These are phyloP conservation scores for Nemoura dubitans DNA, from an alignment of 2,888 invertebrate species.

Conservation along the genomic window DNA sequence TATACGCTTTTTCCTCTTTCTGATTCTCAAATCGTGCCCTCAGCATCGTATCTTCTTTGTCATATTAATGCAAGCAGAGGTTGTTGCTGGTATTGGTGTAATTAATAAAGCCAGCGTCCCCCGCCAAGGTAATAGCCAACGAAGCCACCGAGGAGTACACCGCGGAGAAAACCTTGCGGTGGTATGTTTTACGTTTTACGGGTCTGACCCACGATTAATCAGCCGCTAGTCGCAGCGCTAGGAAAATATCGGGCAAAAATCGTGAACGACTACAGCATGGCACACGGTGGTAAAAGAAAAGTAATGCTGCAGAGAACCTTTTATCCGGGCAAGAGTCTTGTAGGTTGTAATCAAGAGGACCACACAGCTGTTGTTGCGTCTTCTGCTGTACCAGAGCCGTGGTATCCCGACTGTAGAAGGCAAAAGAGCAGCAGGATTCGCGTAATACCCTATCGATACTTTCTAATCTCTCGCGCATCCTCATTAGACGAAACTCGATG, in stretches of 20 bases:
- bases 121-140: neutral
- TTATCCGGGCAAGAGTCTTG: neutral
- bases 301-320: neutral
- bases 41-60: neutral
- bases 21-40: neutral
- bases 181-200: neutral
- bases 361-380: neutral
- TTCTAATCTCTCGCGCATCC: neutral
- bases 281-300: neutral
- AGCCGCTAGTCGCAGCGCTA: neutral
- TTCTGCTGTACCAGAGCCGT: neutral
- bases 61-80: neutral
- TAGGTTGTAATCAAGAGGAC: neutral
- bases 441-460: neutral
- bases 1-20: neutral
- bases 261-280: neutral
- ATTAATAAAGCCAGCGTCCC: neutral
- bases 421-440: neutral
- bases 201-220: constrained; percentile 4
- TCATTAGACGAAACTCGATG: neutral
- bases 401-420: neutral
- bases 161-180: neutral
- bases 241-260: constrained; percentile 12
- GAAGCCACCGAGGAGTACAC: neutral
- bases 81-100: neutral